Percentiles rank a stretch among this genome's conserved stretches.
These are phyloP conservation scores for Aurelia sp. DNA, from an alignment of 30 jellyfish, hydroid and myxozoan species.

Conservation along the genomic window DNA sequence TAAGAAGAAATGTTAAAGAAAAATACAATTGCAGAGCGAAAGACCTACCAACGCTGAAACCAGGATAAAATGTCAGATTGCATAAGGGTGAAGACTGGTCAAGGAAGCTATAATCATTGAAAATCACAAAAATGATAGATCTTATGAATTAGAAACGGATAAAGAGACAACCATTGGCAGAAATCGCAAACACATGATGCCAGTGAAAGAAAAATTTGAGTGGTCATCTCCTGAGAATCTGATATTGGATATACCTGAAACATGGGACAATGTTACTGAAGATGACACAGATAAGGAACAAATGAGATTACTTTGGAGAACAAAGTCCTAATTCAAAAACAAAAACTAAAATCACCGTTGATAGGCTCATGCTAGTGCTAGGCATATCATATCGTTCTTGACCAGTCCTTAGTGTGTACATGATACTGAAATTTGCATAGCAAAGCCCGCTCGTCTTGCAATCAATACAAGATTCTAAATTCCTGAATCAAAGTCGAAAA, in stretches of 20 bases:
- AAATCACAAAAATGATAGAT: slow-evolving; percentile 2
- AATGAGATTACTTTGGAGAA: too few species aligned
- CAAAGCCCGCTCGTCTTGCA: too few species aligned
- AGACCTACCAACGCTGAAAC: slow-evolving; percentile 1
- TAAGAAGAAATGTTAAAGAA: not conserved
- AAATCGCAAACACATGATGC: slow-evolving; percentile 55
- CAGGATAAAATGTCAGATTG: slow-evolving; percentile 28
- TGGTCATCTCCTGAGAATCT: not conserved
- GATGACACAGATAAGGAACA: too few species aligned
- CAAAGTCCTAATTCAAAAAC: too few species aligned
- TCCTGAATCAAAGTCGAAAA: too few species aligned
- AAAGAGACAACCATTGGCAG: slow-evolving; percentile 47
- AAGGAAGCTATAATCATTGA: slow-evolving; percentile 7
- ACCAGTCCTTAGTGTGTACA: too few species aligned
- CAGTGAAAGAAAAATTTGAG: slow-evolving; percentile 10
- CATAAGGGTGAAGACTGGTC: slow-evolving; percentile 41
- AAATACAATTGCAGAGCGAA: not conserved
- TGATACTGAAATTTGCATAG: too few species aligned
- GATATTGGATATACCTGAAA: not conserved
- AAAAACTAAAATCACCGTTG: too few species aligned
- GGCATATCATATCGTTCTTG: too few species aligned
- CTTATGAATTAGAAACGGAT: slow-evolving; percentile 30
- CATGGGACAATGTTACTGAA: not conserved
- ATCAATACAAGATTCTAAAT: too few species aligned
- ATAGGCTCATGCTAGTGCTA: too few species aligned